A percentile compares a stretch with the other conserved stretches of the same genome.
Conservation (phyloP, 2,888 invertebrate species). For the Ochropleura plecta region DNA sequence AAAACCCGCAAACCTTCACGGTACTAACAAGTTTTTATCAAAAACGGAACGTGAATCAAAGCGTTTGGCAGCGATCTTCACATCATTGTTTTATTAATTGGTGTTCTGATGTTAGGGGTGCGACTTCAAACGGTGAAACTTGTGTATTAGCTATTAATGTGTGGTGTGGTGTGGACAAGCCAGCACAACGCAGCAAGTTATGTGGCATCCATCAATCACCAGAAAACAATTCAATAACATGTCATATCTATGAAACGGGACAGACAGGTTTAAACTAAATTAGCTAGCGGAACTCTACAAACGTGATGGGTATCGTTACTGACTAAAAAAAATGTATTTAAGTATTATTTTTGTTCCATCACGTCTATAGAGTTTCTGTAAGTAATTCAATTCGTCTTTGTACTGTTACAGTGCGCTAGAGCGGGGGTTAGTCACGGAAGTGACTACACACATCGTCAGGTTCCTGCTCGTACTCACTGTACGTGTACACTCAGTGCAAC, state of each 20-base stretch:
- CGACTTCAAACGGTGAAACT: not conserved
- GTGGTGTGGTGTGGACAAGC: not conserved
- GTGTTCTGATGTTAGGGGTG: too few species aligned
- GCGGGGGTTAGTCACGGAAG: not conserved
- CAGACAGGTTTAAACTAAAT: not conserved
- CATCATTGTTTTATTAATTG: not conserved
- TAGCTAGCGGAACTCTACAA: not conserved
- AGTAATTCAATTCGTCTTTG: not conserved
- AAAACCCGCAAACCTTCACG: not conserved
- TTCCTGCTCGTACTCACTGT: not conserved
- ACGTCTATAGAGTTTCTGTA: not conserved
- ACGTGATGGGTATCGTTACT: not conserved
- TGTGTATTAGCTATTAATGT: not conserved
- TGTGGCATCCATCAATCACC: not conserved
- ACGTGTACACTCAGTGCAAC: too few species aligned
- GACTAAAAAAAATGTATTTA: not conserved
- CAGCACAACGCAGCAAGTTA: not conserved
- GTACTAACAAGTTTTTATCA: not conserved
- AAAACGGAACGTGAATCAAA: not conserved
- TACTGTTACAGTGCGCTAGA: not conserved
- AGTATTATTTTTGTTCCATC: not conserved
- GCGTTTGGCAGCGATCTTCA: not conserved
- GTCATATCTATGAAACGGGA: not conserved
- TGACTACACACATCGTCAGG: not conserved
- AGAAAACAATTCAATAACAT: not conserved